Conservation (phyloP, 2,113 vertebrate species). For the Typhlomys cinereus region DNA sequence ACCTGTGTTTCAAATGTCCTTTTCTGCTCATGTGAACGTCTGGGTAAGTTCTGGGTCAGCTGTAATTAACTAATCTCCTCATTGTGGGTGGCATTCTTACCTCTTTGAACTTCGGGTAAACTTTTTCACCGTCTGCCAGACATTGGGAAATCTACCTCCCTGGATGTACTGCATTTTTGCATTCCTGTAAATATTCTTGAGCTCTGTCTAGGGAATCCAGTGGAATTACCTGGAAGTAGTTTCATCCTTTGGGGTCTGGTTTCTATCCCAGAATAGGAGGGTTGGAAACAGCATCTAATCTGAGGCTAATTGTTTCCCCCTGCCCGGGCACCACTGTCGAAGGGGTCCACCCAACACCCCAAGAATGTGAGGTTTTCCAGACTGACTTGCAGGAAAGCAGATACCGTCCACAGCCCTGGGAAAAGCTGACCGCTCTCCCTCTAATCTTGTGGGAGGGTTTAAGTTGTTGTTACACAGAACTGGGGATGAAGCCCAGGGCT, state of each 20-base stretch:
- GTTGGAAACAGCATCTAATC: background rate
- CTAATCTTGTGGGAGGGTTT: background rate
- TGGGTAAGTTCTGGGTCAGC: background rate
- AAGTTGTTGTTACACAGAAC: background rate
- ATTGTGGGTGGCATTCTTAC: background rate
- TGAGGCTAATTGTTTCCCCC: background rate
- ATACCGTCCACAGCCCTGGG: fast-evolving
- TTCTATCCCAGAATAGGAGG: background rate
- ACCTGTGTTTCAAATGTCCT: background rate
- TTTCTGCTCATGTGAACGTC: background rate
- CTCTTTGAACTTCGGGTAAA: background rate
- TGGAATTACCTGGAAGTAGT: conserved; percentile 31
- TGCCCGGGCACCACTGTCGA: background rate
- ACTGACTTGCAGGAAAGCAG: background rate
- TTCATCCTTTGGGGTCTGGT: background rate
- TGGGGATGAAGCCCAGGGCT: background rate
- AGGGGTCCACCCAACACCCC: background rate
- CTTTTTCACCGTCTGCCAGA: background rate
- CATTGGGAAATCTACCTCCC: background rate
- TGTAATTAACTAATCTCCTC: background rate
- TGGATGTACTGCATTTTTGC: background rate
- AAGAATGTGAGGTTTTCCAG: background rate
- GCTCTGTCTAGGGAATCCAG: background rate
- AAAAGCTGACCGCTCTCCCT: background rate
- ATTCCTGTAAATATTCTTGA: background rate